phyloP scores from a whole-genome alignment of 2,888 invertebrate genomes.

The Epistrophella euchroma region DNA sequence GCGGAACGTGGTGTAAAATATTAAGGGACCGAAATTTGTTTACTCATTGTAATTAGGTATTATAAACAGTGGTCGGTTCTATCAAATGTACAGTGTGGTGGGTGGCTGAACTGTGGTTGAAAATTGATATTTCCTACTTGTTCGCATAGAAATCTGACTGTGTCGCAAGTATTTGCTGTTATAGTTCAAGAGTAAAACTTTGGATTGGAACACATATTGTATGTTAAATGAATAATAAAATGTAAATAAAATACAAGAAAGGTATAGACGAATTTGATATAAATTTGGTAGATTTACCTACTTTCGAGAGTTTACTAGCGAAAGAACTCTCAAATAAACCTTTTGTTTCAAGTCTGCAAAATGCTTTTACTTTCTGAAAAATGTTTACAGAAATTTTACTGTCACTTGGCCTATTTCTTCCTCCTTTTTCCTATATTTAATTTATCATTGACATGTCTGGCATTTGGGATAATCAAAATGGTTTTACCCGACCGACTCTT shows the following conservation, averaged over 20 bases:
- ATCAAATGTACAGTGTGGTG: neutral
- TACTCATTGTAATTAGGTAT: neutral
- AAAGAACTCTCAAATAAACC: too few relatives aligned
- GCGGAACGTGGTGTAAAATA: constrained; percentile 33
- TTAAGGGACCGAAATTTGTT: constrained; percentile 18
- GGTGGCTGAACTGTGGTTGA: neutral
- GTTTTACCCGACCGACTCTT: neutral
- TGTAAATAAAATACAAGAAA: too few relatives aligned
- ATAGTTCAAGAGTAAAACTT: too few relatives aligned
- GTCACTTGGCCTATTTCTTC: neutral
- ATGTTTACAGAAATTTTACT: too few relatives aligned
- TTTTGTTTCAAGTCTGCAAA: too few relatives aligned
- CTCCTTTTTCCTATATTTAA: neutral
- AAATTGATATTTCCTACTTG: neutral
- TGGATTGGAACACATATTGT: too few relatives aligned
- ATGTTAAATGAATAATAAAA: too few relatives aligned
- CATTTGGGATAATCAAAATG: neutral
- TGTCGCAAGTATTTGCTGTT: neutral
- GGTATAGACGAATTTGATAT: too few relatives aligned
- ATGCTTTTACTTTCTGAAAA: too few relatives aligned
- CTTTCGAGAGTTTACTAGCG: too few relatives aligned
- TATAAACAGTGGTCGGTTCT: neutral
- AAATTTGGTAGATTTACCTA: too few relatives aligned
- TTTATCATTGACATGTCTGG: neutral
- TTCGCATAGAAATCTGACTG: neutral